phyloP scores from a whole-genome alignment of 2,888 invertebrate species.

The Rhabditoides inermis region DNA sequence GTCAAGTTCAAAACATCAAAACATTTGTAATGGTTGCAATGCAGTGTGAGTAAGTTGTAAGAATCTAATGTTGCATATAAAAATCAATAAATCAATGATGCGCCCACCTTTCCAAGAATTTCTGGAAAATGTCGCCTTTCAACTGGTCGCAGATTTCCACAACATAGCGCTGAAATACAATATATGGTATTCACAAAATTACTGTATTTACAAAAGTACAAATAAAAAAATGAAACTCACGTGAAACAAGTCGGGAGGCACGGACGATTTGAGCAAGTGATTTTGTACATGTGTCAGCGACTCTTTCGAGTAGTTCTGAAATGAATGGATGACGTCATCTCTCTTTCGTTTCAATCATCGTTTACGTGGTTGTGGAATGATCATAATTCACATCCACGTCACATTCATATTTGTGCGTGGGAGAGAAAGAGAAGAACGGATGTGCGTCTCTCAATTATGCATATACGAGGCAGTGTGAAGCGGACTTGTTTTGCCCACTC shows the following conservation, averaged over 20 bases:
- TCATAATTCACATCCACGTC: no score
- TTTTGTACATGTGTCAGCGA: conserved; percentile 95
- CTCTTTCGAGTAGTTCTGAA: conserved; percentile 93
- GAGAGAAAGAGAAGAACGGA: no score
- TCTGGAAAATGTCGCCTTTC: conserved; percentile 89
- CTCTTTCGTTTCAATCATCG: neutral
- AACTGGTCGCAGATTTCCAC: conserved; percentile 97
- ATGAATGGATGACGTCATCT: conserved; percentile 44
- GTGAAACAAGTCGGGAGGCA: conserved; percentile 93
- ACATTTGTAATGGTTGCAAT: no score
- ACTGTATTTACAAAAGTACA: neutral
- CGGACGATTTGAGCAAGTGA: conserved; percentile 90
- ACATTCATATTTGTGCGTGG: no score
- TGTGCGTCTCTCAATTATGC: no score
- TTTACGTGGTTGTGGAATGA: no score
- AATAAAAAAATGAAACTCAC: conserved; percentile 57
- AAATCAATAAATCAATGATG: neutral
- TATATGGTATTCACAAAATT: neutral
- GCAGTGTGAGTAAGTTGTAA: no score
- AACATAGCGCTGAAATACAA: conserved; percentile 82
- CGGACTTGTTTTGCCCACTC: no score
- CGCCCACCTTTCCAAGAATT: conserved; percentile 71
- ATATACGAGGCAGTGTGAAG: no score
- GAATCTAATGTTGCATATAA: no score
- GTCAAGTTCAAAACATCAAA: no score